phyloP scores from a whole-genome alignment of 2,797 vertebrate species.

The Acrossocheilus fasciatus region DNA sequence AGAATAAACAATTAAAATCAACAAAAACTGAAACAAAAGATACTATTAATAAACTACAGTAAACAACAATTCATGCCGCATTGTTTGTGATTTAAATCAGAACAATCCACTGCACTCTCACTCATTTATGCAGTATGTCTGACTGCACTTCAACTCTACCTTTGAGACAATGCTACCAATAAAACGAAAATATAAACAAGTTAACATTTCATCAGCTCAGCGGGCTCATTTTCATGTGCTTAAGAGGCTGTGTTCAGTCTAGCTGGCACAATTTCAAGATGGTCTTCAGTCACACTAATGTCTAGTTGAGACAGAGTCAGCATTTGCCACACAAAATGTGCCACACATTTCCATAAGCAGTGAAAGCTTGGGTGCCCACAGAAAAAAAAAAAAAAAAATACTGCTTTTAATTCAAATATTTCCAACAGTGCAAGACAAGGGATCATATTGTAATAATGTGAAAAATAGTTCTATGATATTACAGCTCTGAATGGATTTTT shows the following conservation, averaged over 20 bases:
- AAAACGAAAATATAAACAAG: conserved; percentile 20
- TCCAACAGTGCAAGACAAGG: neutral
- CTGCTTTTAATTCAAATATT: neutral
- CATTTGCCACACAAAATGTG: conserved; percentile 22
- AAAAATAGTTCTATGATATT: neutral
- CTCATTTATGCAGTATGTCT: neutral
- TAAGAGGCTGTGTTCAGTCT: conserved; percentile 32
- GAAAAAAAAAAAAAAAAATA: neutral
- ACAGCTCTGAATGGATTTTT: neutral
- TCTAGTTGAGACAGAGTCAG: conserved; percentile 29
- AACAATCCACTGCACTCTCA: neutral
- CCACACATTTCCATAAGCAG: conserved; percentile 30
- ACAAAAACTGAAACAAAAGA: neutral
- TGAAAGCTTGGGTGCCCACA: neutral
- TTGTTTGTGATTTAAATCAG: neutral
- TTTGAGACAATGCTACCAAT: conserved; percentile 11
- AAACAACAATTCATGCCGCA: neutral
- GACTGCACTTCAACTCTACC: conserved; percentile 10
- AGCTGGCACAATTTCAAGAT: conserved; percentile 8
- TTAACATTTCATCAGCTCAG: conserved; percentile 16
- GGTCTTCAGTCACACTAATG: conserved; percentile 27
- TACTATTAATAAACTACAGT: neutral
- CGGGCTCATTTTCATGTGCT: neutral
- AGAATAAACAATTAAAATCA: neutral
- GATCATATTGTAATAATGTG: neutral